These are phyloP conservation scores for Trididemnum nubilum DNA, from an alignment of 23 tunicate species.

Conservation along the genomic window DNA sequence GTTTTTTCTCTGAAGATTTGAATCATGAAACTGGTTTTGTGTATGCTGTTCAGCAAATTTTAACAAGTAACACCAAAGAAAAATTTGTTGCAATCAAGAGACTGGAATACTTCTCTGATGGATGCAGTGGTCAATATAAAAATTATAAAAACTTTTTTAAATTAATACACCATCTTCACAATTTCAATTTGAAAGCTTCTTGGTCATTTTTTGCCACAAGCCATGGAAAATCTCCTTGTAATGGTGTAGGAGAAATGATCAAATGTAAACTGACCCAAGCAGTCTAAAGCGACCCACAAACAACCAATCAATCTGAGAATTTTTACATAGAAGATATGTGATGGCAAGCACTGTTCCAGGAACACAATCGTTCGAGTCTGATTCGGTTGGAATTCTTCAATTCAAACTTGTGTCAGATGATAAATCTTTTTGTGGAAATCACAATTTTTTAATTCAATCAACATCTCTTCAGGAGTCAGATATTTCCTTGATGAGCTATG, in stretches of 20 bases:
- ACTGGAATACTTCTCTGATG: constrained; percentile 27
- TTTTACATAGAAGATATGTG: not conserved
- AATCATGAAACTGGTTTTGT: constrained; percentile 32
- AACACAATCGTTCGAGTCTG: constrained; percentile 17
- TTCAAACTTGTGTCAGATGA: constrained; percentile 28
- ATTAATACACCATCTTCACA: constrained; percentile 11
- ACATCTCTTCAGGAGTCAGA: not conserved
- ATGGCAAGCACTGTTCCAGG: constrained; percentile 23
- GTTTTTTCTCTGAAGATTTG: constrained; percentile 20
- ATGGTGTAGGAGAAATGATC: constrained; percentile 26
- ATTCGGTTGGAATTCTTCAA: constrained; percentile 4
- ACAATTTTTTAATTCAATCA: not conserved
- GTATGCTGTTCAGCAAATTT: constrained; percentile 22
- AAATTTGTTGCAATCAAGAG: constrained; percentile 15
- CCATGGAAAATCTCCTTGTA: constrained; percentile 54
- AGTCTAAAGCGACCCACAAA: constrained; percentile 19
- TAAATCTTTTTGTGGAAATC: constrained; percentile 1
- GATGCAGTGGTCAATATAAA: constrained; percentile 29
- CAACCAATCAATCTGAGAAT: not conserved
- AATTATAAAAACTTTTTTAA: constrained; percentile 29
- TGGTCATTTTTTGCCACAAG: constrained; percentile 53
- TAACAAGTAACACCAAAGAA: constrained; percentile 9
- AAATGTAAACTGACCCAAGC: constrained; percentile 10
- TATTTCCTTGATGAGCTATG: constrained; percentile 20
- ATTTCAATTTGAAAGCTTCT: constrained; percentile 3